Conservation (phyloP, 1,140 invertebrate genomes). For the Halotydeus destructor region DNA sequence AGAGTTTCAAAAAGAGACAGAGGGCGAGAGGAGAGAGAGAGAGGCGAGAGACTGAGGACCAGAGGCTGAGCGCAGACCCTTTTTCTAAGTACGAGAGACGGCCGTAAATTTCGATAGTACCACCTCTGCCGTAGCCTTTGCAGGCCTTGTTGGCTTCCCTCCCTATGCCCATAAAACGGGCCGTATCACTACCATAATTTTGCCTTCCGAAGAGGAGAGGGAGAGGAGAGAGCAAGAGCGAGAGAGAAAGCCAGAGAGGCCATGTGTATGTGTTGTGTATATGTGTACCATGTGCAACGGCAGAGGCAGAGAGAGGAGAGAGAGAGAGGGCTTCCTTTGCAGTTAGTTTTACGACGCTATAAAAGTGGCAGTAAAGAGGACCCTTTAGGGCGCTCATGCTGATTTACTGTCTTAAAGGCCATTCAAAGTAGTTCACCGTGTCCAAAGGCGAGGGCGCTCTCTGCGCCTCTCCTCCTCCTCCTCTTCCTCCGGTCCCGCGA, state of each 20-base stretch:
- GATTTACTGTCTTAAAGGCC: slow-evolving; percentile 6
- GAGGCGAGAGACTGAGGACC: no score
- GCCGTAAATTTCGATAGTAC: slow-evolving; percentile 7
- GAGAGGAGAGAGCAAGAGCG: no score
- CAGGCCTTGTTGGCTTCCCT: slow-evolving; percentile 10
- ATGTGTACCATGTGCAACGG: no score
- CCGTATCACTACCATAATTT: slow-evolving; percentile 9
- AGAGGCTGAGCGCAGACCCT: slow-evolving; percentile 1
- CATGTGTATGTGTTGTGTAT: no score
- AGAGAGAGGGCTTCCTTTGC: no score
- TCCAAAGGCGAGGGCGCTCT: slow-evolving; percentile 2
- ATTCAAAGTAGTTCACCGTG: slow-evolving; percentile 2
- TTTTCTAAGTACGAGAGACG: slow-evolving; percentile 1
- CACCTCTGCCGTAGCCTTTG: slow-evolving; percentile 14
- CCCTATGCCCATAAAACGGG: slow-evolving; percentile 16
- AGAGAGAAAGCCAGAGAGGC: no score
- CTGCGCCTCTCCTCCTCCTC: neutral
- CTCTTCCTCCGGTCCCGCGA: no score
- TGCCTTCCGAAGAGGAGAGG: neutral
- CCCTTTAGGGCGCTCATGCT: neutral
- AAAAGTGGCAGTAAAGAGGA: slow-evolving; percentile 7
- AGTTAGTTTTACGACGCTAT: slow-evolving; percentile 8
- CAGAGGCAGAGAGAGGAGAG: no score
- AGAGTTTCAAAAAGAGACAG: no score
- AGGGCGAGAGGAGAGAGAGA: no score